A percentile compares a stretch with the other conserved stretches of the same genome.
phyloP scores from a whole-genome alignment of 2,113 vertebrate genomes.

The Craseonycteris thonglongyai region DNA sequence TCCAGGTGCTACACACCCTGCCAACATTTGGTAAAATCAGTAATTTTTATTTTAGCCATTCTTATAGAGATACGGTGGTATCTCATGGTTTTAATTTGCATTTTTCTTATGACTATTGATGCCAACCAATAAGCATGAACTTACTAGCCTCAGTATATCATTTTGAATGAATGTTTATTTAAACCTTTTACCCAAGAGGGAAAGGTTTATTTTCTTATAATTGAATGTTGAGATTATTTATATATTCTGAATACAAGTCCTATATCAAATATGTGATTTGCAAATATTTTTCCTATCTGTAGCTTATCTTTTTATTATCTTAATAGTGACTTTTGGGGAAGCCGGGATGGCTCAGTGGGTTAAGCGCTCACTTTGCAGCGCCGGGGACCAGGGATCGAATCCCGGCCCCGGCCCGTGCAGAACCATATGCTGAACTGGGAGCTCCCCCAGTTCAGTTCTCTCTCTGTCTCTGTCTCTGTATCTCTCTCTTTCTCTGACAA shows the following conservation, averaged over 20 bases:
- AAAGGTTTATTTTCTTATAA: background rate
- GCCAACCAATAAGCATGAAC: background rate
- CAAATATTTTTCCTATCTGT: background rate
- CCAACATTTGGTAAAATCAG: background rate
- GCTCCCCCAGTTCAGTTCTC: too few relatives aligned
- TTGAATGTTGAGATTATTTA: background rate
- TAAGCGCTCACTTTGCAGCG: too few relatives aligned
- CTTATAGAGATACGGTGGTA: background rate
- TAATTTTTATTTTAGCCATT: conserved; percentile 16
- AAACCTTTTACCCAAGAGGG: background rate
- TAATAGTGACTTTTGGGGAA: background rate
- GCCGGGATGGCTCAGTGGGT: too few relatives aligned
- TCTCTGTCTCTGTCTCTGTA: too few relatives aligned
- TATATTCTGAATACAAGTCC: background rate
- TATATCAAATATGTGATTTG: background rate
- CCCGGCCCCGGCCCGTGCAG: too few relatives aligned
- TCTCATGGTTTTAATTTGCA: background rate
- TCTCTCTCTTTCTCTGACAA: too few relatives aligned
- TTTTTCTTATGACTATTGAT: background rate
- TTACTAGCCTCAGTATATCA: background rate
- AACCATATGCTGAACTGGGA: too few relatives aligned
- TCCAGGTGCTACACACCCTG: background rate
- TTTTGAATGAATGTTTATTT: background rate
- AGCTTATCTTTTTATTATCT: background rate
- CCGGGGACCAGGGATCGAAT: too few relatives aligned